phyloP scores from a whole-genome alignment of 2,797 vertebrate genomes.

The Pogoniulus pusillus region DNA sequence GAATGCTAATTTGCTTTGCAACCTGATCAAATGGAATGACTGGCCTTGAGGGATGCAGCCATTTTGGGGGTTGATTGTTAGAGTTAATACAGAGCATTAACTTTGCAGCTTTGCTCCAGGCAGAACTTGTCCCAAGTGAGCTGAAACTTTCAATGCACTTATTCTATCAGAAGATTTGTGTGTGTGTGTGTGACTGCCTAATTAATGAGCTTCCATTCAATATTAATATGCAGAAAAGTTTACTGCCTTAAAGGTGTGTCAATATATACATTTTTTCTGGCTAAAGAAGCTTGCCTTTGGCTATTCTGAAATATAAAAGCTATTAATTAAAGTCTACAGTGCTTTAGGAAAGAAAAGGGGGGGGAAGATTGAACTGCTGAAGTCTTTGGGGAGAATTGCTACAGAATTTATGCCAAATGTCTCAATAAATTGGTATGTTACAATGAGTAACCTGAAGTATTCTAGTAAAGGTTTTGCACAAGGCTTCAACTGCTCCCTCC shows the following conservation, averaged over 20 bases:
- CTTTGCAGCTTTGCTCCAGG: constrained; percentile 73
- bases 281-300: constrained; percentile 70
- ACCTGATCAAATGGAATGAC: constrained; percentile 66
- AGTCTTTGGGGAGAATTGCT: constrained; percentile 62
- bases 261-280: constrained; percentile 76
- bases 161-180: constrained; percentile 71
- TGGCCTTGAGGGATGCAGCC: constrained; percentile 68
- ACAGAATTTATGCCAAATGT: constrained; percentile 61
- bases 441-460: constrained; percentile 44
- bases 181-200: constrained; percentile 65
- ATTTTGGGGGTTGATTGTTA: constrained; percentile 68
- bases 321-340: constrained; percentile 75
- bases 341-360: not conserved
- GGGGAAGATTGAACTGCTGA: constrained; percentile 39
- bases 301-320: constrained; percentile 72
- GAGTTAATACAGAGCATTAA: constrained; percentile 74
- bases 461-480: constrained; percentile 49
- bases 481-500: not conserved
- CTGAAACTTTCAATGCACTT: constrained; percentile 70
- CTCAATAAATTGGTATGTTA: constrained; percentile 61
- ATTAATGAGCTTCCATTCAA: constrained; percentile 75
- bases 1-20: constrained; percentile 67
- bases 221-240: constrained; percentile 77
- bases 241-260: constrained; percentile 77
- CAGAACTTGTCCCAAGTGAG: constrained; percentile 72